Evolutionary conservation across 2,888 invertebrate genomes (phyloP).

Genomic region (Acrobasis consociella): DNA sequence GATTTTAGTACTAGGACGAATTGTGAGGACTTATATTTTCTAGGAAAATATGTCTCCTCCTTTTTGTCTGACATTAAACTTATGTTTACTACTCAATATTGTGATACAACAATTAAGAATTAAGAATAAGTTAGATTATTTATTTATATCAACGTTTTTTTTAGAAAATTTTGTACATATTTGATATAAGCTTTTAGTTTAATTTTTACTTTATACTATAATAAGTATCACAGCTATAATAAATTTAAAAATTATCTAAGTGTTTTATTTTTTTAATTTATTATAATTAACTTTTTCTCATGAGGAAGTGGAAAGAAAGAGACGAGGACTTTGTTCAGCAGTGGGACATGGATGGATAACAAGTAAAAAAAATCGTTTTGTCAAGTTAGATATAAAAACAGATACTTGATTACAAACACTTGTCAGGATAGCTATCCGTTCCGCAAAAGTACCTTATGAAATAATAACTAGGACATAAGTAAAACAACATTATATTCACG

Average conservation of each 20-base stretch:
- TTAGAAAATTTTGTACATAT: constrained; percentile 29
- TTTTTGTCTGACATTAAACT: constrained; percentile 54
- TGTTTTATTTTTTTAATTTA: not conserved
- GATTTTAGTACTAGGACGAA: constrained; percentile 33
- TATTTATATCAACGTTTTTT: constrained; percentile 23
- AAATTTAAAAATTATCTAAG: constrained; percentile 1
- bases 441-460: not conserved
- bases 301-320: too few species aligned
- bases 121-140: constrained; percentile 31
- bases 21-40: constrained; percentile 80
- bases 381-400: too few species aligned
- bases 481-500: constrained; percentile 27
- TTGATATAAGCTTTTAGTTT: constrained; percentile 24
- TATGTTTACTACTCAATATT: constrained; percentile 48
- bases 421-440: too few species aligned
- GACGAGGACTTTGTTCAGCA: too few species aligned
- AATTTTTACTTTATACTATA: constrained; percentile 21
- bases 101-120: constrained; percentile 56
- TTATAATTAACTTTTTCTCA: too few species aligned
- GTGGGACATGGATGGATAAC: too few species aligned
- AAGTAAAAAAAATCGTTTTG: too few species aligned
- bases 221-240: constrained; percentile 6
- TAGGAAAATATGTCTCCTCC: constrained; percentile 76
- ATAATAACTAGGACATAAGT: constrained; percentile 2
- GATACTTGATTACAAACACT: too few species aligned